Evolutionary conservation across 2,797 vertebrate species (phyloP), one percentile per base, ranked within the genome.

Genomic region (Hapalemur alaotrensis): DNA sequence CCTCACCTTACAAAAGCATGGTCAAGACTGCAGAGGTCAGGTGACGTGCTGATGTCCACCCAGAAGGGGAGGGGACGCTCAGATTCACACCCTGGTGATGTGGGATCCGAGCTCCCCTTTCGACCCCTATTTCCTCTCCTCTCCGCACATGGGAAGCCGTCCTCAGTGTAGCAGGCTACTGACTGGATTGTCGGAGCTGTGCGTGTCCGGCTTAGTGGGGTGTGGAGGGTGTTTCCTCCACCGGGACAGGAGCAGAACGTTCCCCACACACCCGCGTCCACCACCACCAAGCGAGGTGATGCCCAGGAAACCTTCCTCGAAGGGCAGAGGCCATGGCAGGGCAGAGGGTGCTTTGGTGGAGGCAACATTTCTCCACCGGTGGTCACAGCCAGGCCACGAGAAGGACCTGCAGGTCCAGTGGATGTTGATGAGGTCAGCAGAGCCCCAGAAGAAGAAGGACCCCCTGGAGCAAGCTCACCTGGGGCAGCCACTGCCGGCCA

Each of bases 111-210:
- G 61, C 61, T 65, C 14, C 11, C 8, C 15, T 32, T 32, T 46
- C 5, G 2, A 17, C 61, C 30, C 4, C 12, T 2, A 14, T 38
- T 25, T 30, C 28, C 14, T 46, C n/a, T 82, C 22, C 50, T 46
- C 46, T 46, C 13, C 23, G 1, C 57, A 48, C 8, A 20, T 4
- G 30, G 43, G 61, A 32, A 67, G 20, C 54, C 38, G 41, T 54
- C 38, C 12, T 50, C 50, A 7, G 38, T n/a, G 38, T 41, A 30
- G 50, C 0, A 1, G 14, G 35, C n/a, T 18, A 14, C 0, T 4
- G 32, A 73, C 6, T 20, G 8, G 57, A 61, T 0, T 30, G 43
- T 22, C 28, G 0, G 46, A 50, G 48, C 32, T 0, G 10, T 10
- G 65, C 30, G n/a, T 67, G 38, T 30, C 18, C 10, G 8, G 28